These are phyloP conservation scores for Anthoscopus minutus DNA, from an alignment of 2,113 vertebrate genomes.

Conservation along the genomic window DNA sequence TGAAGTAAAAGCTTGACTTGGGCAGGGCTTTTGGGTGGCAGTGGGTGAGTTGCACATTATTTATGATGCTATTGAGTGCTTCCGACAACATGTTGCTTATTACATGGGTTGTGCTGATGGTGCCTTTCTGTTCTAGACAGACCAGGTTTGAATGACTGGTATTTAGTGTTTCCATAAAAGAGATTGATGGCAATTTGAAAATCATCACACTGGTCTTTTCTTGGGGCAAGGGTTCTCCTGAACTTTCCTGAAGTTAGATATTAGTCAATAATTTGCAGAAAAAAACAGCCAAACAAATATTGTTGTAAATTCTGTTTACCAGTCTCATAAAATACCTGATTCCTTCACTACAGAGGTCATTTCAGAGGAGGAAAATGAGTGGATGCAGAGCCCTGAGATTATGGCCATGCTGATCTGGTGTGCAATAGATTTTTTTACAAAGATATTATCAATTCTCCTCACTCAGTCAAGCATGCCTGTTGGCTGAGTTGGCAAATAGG, in stretches of 20 bases:
- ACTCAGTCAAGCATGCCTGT: conserved; percentile 53
- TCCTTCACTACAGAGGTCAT: conserved; percentile 7
- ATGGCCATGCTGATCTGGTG: conserved; percentile 44
- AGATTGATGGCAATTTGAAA: conserved; percentile 37
- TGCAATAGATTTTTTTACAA: conserved; percentile 60
- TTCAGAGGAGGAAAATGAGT: background rate
- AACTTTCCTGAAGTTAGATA: background rate
- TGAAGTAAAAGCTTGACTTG: background rate
- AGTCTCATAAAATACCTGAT: background rate
- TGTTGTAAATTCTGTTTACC: conserved; percentile 6
- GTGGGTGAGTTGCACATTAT: background rate
- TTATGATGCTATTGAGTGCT: conserved; percentile 28
- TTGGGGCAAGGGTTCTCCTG: accelerated
- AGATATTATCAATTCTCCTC: conserved; percentile 62
- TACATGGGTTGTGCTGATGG: conserved; percentile 31
- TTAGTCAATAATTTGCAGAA: background rate
- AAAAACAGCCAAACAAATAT: background rate
- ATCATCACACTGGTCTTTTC: background rate
- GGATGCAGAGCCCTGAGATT: conserved; percentile 51
- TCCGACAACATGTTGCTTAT: conserved; percentile 34
- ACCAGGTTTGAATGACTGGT: conserved; percentile 43
- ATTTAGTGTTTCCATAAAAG: conserved; percentile 19
- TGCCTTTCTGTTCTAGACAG: conserved; percentile 49
- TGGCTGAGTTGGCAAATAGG: conserved; percentile 67
- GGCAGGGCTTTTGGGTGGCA: background rate